Evolutionary conservation across 1,140 invertebrate species (phyloP).

Genomic region (Anastrepha obliqua): DNA sequence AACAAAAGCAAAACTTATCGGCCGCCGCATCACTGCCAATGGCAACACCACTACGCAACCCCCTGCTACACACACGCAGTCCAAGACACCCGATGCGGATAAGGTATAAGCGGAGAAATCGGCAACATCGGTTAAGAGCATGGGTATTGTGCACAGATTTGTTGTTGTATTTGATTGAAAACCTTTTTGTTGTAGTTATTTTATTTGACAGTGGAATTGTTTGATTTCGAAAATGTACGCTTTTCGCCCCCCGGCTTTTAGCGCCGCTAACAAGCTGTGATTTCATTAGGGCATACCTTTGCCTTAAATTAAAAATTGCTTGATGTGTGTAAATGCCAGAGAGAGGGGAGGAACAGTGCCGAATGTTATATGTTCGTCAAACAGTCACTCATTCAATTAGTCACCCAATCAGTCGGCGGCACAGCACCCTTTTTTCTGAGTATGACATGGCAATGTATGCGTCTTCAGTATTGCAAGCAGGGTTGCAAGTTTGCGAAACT

Average conservation of each 20-base stretch:
- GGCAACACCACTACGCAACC: conserved; percentile 1
- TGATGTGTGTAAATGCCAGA: background rate
- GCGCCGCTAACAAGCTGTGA: conserved; percentile 42
- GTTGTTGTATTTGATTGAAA: conserved; percentile 2
- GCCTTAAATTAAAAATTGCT: conserved; percentile 39
- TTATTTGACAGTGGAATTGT: conserved; percentile 38
- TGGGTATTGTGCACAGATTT: background rate
- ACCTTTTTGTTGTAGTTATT: conserved; percentile 7
- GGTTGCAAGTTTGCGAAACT: background rate
- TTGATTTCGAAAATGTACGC: conserved; percentile 4
- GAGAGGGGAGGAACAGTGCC: background rate
- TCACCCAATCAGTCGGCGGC: conserved; percentile 29
- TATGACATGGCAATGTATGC: background rate
- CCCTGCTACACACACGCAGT: background rate
- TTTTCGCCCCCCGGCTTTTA: conserved; percentile 16
- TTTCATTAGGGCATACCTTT: conserved; percentile 46
- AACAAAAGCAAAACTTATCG: conserved; percentile 17
- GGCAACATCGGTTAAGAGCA: no score
- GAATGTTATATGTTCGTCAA: conserved; percentile 46
- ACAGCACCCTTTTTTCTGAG: background rate
- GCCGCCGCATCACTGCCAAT: conserved; percentile 23
- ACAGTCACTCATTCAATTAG: conserved; percentile 52
- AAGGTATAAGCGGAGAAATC: background rate
- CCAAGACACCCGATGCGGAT: background rate
- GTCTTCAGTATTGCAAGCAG: background rate